Percentiles rank a stretch among this genome's conserved stretches.
Evolutionary conservation across 53 echinoderm and acorn worm genomes (phyloP).

Genomic region (Actinopyga echinites): DNA sequence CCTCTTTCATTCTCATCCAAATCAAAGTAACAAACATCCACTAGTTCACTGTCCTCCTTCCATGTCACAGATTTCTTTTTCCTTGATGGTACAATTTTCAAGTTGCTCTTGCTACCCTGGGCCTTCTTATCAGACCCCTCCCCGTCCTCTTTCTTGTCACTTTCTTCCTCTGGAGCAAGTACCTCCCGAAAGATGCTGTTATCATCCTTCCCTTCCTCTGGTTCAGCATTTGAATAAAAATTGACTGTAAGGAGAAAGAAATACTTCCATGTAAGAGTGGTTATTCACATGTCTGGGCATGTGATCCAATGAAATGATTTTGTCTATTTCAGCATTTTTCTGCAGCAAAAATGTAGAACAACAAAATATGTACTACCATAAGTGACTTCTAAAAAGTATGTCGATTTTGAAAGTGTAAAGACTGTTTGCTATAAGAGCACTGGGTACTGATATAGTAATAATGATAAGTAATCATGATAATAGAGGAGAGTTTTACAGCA

Average conservation of each 20-base stretch:
- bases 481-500: no score
- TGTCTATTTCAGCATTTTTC: no score
- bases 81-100: conserved; percentile 76
- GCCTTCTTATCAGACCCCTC: conserved; percentile 58
- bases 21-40: conserved; percentile 83
- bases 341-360: no score
- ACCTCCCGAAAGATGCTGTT: conserved; percentile 29
- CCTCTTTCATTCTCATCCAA: conserved; percentile 96
- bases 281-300: no score
- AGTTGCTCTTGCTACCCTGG: conserved; percentile 55
- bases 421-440: no score
- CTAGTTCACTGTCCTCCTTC: conserved; percentile 79
- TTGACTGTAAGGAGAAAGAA: conserved; percentile 4
- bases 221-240: conserved; percentile 64
- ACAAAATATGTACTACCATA: no score
- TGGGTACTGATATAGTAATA: no score
- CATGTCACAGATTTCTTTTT: conserved; percentile 92
- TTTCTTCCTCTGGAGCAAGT: background rate
- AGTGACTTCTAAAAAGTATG: no score
- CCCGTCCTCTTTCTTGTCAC: conserved; percentile 32
- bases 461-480: no score
- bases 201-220: conserved; percentile 71
- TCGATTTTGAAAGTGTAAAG: no score
- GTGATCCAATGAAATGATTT: no score
- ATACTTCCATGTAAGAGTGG: no score